Evolutionary conservation across 2,113 vertebrate genomes (phyloP).

Genomic region (Leucoraja erinaceus): DNA sequence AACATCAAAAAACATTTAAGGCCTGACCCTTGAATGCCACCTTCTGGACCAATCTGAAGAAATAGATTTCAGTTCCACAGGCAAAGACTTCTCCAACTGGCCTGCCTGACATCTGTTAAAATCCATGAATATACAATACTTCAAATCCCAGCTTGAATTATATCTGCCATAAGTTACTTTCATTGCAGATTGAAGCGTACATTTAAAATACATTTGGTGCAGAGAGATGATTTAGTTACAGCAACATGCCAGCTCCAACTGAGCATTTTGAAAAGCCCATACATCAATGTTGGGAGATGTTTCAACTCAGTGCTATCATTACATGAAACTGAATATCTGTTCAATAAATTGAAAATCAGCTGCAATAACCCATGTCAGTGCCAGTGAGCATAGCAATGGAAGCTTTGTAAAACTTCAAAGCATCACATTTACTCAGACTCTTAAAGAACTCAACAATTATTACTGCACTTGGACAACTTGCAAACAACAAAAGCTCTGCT

Average conservation of each 20-base stretch:
- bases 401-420: neutral
- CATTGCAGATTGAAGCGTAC: neutral
- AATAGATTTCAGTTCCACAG: neutral
- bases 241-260: neutral
- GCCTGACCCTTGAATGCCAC: neutral
- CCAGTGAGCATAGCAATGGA: neutral
- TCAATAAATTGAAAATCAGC: neutral
- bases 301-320: neutral
- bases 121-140: neutral
- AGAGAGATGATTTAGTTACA: neutral
- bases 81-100: neutral
- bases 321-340: neutral
- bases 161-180: neutral
- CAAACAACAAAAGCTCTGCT: neutral
- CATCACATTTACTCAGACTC: neutral
- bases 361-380: neutral
- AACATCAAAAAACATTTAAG: neutral
- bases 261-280: conserved; percentile 16
- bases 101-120: neutral
- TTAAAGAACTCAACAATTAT: neutral
- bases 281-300: neutral
- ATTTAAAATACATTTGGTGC: neutral
- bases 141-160: neutral
- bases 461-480: no score
- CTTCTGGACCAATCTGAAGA: neutral